Evolutionary conservation across 2,113 vertebrate genomes (phyloP).

Genomic region (Nycticryphes semicollaris): DNA sequence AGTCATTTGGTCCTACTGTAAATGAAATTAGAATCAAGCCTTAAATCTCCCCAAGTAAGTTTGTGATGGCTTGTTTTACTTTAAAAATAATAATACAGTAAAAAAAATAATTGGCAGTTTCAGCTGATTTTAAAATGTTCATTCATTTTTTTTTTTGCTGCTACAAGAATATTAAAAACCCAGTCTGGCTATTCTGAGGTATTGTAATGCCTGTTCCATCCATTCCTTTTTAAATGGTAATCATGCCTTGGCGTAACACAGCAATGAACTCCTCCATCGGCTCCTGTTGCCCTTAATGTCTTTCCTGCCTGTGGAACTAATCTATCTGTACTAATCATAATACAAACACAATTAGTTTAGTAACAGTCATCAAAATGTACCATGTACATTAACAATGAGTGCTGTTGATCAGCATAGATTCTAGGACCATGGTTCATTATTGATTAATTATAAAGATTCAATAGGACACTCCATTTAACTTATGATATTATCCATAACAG

Average conservation of each 20-base stretch:
- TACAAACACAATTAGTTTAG: conserved; percentile 54
- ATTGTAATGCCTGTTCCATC: conserved; percentile 4
- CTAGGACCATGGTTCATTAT: conserved; percentile 56
- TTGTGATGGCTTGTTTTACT: background rate
- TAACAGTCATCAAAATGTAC: conserved; percentile 56
- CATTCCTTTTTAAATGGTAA: conserved; percentile 36
- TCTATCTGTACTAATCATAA: conserved; percentile 53
- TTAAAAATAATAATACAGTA: background rate
- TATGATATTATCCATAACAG: conserved; percentile 38
- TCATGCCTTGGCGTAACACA: conserved; percentile 12
- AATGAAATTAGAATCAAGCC: background rate
- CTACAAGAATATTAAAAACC: background rate
- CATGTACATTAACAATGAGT: conserved; percentile 41
- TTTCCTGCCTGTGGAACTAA: conserved; percentile 67
- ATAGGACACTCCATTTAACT: conserved; percentile 41
- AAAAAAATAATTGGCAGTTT: background rate
- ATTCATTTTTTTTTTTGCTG: background rate
- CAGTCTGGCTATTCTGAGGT: background rate
- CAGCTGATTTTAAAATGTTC: background rate
- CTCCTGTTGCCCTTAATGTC: conserved; percentile 51
- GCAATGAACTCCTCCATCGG: conserved; percentile 14
- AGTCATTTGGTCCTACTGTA: background rate
- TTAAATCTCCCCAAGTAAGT: conserved; percentile 20
- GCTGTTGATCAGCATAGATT: conserved; percentile 56
- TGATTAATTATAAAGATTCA: conserved; percentile 51